Base-by-base conservation (phyloP, 1,140 invertebrate species). In the Hermetia illucens region DNA sequence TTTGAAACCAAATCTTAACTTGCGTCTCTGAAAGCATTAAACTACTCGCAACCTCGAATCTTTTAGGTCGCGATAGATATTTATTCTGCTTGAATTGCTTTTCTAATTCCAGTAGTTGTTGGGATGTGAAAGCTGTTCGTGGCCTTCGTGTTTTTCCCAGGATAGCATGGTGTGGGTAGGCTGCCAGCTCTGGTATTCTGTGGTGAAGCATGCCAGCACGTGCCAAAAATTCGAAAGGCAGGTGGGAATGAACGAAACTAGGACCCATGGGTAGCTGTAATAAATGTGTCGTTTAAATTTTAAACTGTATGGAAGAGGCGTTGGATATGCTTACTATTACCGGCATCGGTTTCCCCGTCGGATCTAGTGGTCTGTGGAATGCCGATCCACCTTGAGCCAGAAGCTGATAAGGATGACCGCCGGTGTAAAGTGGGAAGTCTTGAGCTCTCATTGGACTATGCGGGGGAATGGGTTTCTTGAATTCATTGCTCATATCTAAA, bases 61-160 rank as follows among this genome's bases (percentile, higher is more conserved):
- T 70, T 65, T 97, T 97, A 2, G 95, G 95, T 50, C 95, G 71
- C 20, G 93, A 98, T 15, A 98, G 74, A 67, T 98, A 98, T 65
- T 98, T 98, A 69, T 97, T 98, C 69, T 96, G 88, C 35, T 89
- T 75, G 65, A 98, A 98, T 65, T 98, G 93, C 63, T 95, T 89
- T 64, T 98, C 95, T 49, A 98, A 65, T 66, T 98, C 94, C 40
- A 98, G 69, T 16, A 98, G 75, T 58, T 98, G 95, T 61, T 98
- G 93, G 10, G 86, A 93, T 0, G 94, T 98, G 68, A 98, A 98
- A 2, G 95, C 94, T 1, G 95, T 98, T 32, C 94, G 69, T 0
- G 95, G 95, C 44, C 95, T 70, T 35, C 95, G 71, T 5, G 93
- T 95, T 69, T 98, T 97, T 2, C 93, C 92, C 30, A 94, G 68